These are phyloP conservation scores for Channallabes apus DNA, from an alignment of 2,797 vertebrate genomes.

Conservation along the genomic window DNA sequence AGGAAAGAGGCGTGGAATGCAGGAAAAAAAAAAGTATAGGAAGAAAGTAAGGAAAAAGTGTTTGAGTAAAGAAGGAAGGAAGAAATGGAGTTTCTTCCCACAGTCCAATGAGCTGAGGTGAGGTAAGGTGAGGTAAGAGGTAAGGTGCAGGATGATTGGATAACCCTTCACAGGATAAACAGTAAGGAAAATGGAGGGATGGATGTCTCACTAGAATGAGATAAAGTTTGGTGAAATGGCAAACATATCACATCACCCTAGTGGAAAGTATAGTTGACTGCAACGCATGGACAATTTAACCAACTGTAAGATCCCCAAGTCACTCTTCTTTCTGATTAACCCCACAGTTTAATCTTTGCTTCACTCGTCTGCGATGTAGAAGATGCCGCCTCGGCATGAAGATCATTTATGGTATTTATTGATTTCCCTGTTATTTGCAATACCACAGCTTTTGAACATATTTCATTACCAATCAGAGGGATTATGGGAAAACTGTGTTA, in stretches of 20 bases:
- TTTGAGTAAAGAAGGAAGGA: too few relatives aligned
- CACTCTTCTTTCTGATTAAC: constrained; percentile 2
- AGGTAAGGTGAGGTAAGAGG: too few relatives aligned
- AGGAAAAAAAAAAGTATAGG: too few relatives aligned
- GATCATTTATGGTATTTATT: neutral
- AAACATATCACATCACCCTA: neutral
- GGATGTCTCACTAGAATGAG: neutral
- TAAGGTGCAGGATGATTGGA: too few relatives aligned
- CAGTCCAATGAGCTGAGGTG: too few relatives aligned
- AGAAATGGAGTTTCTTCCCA: too few relatives aligned
- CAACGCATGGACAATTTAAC: neutral
- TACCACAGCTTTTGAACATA: neutral
- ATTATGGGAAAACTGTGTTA: neutral
- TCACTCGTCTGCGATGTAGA: neutral
- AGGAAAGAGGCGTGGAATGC: too few relatives aligned
- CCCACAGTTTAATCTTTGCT: neutral
- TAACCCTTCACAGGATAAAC: too few relatives aligned
- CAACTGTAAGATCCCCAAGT: neutral
- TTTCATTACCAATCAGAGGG: neutral
- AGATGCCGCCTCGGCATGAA: neutral
- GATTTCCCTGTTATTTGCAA: neutral
- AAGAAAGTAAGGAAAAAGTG: too few relatives aligned
- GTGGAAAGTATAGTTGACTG: neutral
- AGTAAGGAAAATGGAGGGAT: too few relatives aligned
- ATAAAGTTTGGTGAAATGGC: neutral